Evolutionary conservation across 2,797 vertebrate genomes (phyloP), one percentile per base, ranked within the genome.

Genomic region (Halcyon smyrnensis): DNA sequence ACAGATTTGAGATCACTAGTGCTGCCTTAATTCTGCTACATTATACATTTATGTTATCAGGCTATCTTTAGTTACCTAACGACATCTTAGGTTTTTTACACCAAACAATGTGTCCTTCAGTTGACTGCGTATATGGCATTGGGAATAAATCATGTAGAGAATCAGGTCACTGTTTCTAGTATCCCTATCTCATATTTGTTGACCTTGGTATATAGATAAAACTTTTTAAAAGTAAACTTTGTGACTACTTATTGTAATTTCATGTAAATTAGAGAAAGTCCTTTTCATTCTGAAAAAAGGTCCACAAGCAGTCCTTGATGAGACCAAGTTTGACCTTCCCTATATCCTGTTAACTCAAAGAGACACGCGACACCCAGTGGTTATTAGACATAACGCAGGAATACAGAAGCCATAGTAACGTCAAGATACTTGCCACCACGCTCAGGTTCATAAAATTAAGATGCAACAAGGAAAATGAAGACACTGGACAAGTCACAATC

Each of bases 341-440:
- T 25, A 5, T 3, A 28, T 8, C 15, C 41, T 8, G 63, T 46
- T 53, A 91, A 87, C 70, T 34, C 87, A 89, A 62, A 90, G 94
- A 85, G 84, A 85, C 62, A 93, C 39, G 75, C 60, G 97, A 96
- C 97, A 96, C 95, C 96, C 85, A 84, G 96, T 75, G 97, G 96
- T 62, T 88, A 51, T 48, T 34, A 82, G 54, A 77, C 91, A 91
- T 25, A 95, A 89, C 4, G 34, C 89, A 85, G 43, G 56, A 48
- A 65, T 15, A n/a, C 67, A 59, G 37, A 68, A 57, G 20, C 45
- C 57, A 15, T 0, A 41, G 24, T 1, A 70, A n/a, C 2, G 15
- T 4, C 14, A 43, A 73, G 43, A 70, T 7, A 23, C 28, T 60
- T 24, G 14, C 1, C 17, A 68, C 16, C n/a, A 6, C 30, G 65